Evolutionary conservation across 2,113 vertebrate genomes (phyloP).

Genomic region (Apistogramma diplotaenia): DNA sequence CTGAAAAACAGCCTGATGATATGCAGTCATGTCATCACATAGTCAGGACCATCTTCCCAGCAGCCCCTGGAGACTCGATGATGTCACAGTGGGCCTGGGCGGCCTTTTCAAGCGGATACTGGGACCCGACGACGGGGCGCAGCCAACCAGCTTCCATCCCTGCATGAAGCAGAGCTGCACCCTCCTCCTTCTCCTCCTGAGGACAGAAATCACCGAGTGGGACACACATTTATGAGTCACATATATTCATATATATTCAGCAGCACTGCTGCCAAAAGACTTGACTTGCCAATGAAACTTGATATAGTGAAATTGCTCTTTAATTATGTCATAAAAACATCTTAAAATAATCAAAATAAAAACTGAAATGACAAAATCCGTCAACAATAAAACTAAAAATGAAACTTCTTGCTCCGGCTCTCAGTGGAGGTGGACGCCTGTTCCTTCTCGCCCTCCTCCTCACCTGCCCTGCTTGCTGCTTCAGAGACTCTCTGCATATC

Average conservation of each 20-base stretch:
- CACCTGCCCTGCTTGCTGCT: too few relatives aligned
- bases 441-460: too few relatives aligned
- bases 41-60: constrained; percentile 64
- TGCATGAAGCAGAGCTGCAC: constrained; percentile 39
- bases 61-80: constrained; percentile 57
- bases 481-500: too few relatives aligned
- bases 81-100: constrained; percentile 66
- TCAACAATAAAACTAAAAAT: too few relatives aligned
- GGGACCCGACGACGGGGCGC: constrained; percentile 39
- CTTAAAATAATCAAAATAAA: too few relatives aligned
- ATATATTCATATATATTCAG: too few relatives aligned
- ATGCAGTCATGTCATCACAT: constrained; percentile 29
- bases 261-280: not conserved
- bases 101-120: constrained; percentile 50
- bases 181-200: constrained; percentile 61
- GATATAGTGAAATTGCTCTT: too few relatives aligned
- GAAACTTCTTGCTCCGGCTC: too few relatives aligned
- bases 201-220: not conserved
- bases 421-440: too few relatives aligned
- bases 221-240: not conserved
- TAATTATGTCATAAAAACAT: too few relatives aligned
- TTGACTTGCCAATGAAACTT: too few relatives aligned
- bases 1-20: not conserved
- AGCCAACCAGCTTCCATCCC: constrained; percentile 68
- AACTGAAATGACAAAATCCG: too few relatives aligned